A percentile compares a stretch with the other conserved stretches of the same genome.
These are phyloP conservation scores for Sakesphorus luctuosus DNA, from an alignment of 2,113 vertebrate species.

Conservation along the genomic window DNA sequence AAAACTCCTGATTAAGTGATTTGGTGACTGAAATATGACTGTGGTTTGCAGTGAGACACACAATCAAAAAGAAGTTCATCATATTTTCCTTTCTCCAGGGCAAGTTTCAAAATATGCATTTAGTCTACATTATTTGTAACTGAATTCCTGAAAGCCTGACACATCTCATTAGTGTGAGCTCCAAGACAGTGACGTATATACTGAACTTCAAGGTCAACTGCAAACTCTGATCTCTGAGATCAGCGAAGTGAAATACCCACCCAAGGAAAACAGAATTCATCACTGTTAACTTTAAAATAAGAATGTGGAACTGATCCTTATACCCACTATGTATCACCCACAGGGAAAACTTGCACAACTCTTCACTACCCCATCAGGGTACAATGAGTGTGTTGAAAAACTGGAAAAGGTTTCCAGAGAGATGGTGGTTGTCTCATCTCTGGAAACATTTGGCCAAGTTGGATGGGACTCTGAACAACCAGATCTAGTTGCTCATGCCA, in stretches of 20 bases:
- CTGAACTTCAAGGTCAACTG: slow-evolving; percentile 20
- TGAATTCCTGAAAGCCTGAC: neutral
- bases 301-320: neutral
- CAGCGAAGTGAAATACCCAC: slow-evolving; percentile 13
- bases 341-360: neutral
- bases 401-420: neutral
- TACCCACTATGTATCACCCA: neutral
- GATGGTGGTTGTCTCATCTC: neutral
- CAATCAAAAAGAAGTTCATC: neutral
- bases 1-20: neutral
- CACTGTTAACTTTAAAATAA: neutral
- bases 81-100: neutral
- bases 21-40: neutral
- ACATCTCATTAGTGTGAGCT: neutral
- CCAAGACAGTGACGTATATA: neutral
- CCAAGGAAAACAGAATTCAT: neutral
- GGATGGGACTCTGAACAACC: neutral
- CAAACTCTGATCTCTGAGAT: neutral
- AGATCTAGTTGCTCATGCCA: neutral
- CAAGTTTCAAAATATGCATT: neutral
- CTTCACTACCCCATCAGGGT: neutral
- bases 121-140: neutral
- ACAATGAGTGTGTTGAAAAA: neutral
- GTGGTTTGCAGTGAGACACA: neutral
- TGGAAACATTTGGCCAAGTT: neutral